Evolutionary conservation across 2,113 vertebrate species (phyloP).

Genomic region (Albula glossodonta): DNA sequence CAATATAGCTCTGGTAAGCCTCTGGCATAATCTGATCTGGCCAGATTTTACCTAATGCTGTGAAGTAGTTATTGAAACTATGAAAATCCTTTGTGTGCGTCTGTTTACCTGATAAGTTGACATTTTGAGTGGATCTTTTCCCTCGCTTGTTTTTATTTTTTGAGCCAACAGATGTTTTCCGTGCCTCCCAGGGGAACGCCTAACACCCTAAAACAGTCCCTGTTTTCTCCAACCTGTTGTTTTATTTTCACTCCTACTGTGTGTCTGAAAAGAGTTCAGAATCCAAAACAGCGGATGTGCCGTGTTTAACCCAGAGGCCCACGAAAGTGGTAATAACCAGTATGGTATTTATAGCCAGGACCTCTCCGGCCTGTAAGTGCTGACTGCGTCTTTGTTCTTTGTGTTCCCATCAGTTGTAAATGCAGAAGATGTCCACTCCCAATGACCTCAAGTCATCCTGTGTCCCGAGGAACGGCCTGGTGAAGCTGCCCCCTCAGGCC

Average conservation of each 20-base stretch:
- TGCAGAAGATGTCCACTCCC: slow-evolving; percentile 78
- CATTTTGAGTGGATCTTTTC: slow-evolving; percentile 3
- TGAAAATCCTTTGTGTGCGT: neutral
- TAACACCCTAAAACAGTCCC: neutral
- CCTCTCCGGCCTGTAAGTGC: neutral
- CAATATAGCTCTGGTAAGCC: neutral
- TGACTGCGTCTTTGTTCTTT: slow-evolving; percentile 9
- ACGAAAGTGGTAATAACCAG: neutral
- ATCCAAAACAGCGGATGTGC: neutral
- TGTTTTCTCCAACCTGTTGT: neutral
- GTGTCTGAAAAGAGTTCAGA: neutral
- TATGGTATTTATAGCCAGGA: neutral
- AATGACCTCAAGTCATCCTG: slow-evolving; percentile 93
- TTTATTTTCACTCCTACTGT: neutral
- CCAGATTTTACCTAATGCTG: neutral
- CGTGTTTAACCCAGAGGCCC: neutral
- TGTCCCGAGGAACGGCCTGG: slow-evolving; percentile 92
- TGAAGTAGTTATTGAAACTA: neutral
- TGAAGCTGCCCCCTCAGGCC: slow-evolving; percentile 92
- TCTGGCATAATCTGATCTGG: neutral
- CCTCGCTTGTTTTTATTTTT: neutral
- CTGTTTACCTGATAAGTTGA: neutral
- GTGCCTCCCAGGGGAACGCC: neutral
- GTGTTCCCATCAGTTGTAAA: slow-evolving; percentile 59
- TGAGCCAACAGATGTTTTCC: neutral